phyloP scores from a whole-genome alignment of 2,797 vertebrate genomes.

The Champsocephalus gunnari region DNA sequence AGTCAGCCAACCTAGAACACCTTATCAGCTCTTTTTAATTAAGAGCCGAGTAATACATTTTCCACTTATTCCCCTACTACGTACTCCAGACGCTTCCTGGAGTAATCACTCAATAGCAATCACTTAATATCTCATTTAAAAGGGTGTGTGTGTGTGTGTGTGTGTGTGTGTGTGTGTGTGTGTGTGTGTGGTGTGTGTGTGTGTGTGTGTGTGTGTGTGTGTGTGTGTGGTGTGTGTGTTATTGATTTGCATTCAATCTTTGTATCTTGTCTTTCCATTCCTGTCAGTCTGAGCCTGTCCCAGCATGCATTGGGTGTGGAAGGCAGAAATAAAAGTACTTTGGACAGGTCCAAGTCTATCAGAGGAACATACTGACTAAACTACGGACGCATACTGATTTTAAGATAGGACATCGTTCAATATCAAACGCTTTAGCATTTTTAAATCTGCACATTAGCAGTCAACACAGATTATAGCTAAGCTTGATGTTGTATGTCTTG shows the following conservation, averaged over 20 bases:
- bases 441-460: background rate
- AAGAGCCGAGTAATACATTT: conserved; percentile 54
- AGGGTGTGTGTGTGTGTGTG: background rate
- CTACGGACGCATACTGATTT: background rate
- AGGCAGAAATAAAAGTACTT: background rate
- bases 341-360: too few relatives aligned
- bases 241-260: conserved; percentile 20
- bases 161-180: background rate
- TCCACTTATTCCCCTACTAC: conserved; percentile 24
- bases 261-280: background rate
- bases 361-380: background rate
- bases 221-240: background rate
- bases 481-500: background rate
- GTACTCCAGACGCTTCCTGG: conserved; percentile 45
- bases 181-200: background rate
- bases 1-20: conserved; percentile 30
- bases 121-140: conserved; percentile 58
- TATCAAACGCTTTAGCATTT: background rate
- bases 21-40: conserved; percentile 71
- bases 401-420: background rate
- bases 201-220: background rate
- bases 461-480: background rate
- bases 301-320: background rate
- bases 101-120: conserved; percentile 54
- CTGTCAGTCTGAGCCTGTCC: background rate